Evolutionary conservation across 2,888 invertebrate species (phyloP).

Genomic region (Dryadula phaetusa): DNA sequence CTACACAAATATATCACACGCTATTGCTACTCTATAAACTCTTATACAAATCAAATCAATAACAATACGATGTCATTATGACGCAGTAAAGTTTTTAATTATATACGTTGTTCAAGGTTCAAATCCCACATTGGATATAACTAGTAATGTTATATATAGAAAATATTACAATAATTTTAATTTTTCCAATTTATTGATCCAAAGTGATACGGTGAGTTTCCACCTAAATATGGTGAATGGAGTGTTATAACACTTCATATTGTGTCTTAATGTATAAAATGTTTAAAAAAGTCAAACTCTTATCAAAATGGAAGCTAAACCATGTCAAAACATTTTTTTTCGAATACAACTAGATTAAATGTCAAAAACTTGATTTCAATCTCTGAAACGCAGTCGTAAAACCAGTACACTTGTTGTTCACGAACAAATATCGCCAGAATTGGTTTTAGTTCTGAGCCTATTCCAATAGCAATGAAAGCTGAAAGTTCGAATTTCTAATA

Average conservation of each 20-base stretch:
- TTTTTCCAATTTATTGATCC: no score
- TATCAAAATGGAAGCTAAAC: background rate
- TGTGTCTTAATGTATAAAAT: no score
- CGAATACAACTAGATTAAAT: slow-evolving; percentile 21
- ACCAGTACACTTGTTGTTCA: slow-evolving; percentile 29
- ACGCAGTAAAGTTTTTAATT: background rate
- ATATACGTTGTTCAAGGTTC: no score
- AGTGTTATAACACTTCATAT: no score
- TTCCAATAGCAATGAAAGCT: slow-evolving; percentile 1
- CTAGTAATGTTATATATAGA: no score
- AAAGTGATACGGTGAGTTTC: no score
- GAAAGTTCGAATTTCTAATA: slow-evolving; percentile 1
- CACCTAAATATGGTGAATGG: no score
- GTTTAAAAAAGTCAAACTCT: no score
- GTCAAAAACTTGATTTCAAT: slow-evolving; percentile 26
- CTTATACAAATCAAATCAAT: background rate
- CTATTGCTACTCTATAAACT: background rate
- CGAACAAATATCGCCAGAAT: slow-evolving; percentile 32
- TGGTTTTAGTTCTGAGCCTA: slow-evolving; percentile 25
- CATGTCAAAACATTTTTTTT: background rate
- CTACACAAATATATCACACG: background rate
- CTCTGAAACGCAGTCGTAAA: slow-evolving; percentile 18
- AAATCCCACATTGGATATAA: no score
- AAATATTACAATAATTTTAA: no score
- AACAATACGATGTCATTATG: background rate